phyloP scores from a whole-genome alignment of 2,888 invertebrate species.

The Diaprepes abbreviatus region DNA sequence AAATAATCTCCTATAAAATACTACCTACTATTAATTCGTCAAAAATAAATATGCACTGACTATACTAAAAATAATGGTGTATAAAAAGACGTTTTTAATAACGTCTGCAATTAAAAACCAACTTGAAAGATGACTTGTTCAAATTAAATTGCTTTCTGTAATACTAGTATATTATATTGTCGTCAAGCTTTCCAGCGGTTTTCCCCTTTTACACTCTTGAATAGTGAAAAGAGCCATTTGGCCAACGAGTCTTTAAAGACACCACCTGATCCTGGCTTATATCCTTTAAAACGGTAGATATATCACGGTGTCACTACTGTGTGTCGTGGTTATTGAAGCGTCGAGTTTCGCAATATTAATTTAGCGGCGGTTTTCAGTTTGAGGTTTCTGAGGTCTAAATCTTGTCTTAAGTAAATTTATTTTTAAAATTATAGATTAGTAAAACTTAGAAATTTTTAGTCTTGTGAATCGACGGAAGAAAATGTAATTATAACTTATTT shows the following conservation, averaged over 20 bases:
- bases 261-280: constrained; percentile 41
- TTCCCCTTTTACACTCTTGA: background rate
- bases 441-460: too few relatives aligned
- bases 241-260: constrained; percentile 32
- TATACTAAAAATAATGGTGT: too few relatives aligned
- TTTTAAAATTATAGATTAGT: too few relatives aligned
- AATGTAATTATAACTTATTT: too few relatives aligned
- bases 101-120: too few relatives aligned
- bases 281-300: constrained; percentile 31
- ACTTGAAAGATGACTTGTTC: too few relatives aligned
- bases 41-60: too few relatives aligned
- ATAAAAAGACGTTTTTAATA: too few relatives aligned
- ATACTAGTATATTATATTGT: constrained; percentile 11
- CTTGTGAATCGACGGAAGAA: too few relatives aligned
- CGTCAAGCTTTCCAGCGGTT: background rate
- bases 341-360: constrained; percentile 28
- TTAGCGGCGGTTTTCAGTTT: constrained; percentile 1
- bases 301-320: constrained; percentile 22
- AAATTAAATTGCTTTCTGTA: constrained; percentile 1
- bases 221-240: constrained; percentile 28
- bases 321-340: constrained; percentile 18
- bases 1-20: too few relatives aligned
- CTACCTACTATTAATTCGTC: too few relatives aligned
- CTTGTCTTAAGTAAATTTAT: too few relatives aligned
- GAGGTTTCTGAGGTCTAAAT: background rate